Percentiles rank a stretch among this genome's conserved stretches.
Conservation (phyloP, 2,888 invertebrate genomes). For the Auanema sp. region DNA sequence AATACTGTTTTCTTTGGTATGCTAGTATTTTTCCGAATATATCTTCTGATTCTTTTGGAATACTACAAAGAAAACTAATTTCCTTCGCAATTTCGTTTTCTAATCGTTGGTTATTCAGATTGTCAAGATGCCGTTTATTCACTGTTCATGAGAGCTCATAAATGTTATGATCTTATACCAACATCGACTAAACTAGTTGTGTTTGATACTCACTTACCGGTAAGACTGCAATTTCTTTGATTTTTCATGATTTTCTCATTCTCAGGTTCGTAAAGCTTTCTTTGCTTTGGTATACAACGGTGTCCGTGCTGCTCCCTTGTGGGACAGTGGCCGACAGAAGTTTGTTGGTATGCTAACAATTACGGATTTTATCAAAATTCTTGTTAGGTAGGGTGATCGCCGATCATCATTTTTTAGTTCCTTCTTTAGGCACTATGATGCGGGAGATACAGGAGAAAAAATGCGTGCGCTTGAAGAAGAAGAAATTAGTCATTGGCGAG, state of each 20-base stretch:
- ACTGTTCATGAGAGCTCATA: constrained; percentile 95
- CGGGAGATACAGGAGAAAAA: constrained; percentile 52
- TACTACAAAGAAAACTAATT: background rate
- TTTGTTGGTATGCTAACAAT: constrained; percentile 76
- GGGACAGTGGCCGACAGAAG: constrained; percentile 82
- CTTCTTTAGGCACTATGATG: constrained; percentile 55
- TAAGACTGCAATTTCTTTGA: constrained; percentile 21
- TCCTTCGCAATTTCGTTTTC: too few relatives aligned
- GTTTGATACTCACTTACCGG: constrained; percentile 95
- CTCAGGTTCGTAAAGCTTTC: constrained; percentile 86
- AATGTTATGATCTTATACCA: constrained; percentile 98
- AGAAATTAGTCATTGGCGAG: constrained; percentile 68
- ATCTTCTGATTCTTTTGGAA: background rate
- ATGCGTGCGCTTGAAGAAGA: constrained; percentile 69
- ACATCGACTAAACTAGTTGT: constrained; percentile 98
- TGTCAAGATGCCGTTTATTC: constrained; percentile 63
- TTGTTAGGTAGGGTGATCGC: constrained; percentile 62
- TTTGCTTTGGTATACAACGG: constrained; percentile 92
- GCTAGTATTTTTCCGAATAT: background rate
- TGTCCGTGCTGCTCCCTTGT: constrained; percentile 73
- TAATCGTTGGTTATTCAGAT: constrained; percentile 44
- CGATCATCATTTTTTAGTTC: background rate
- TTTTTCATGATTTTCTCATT: background rate
- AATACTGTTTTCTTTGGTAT: constrained; percentile 60
- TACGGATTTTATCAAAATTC: constrained; percentile 69